Conservation (phyloP, 2,888 invertebrate genomes). For the Nematopogon swammerdamellus region DNA sequence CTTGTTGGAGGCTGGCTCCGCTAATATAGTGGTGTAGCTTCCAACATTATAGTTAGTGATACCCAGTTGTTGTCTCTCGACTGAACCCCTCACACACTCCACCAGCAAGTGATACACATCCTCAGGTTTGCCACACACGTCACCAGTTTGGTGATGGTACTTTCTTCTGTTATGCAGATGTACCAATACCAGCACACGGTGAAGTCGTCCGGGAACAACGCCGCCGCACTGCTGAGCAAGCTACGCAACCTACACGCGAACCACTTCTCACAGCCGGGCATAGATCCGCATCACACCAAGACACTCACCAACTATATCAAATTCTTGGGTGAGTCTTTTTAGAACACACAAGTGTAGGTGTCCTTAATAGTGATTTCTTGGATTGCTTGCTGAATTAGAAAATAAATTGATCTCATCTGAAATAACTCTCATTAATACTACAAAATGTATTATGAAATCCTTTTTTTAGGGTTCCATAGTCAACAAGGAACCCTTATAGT, state of each 20-base stretch:
- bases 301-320: constrained; percentile 47
- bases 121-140: too few relatives aligned
- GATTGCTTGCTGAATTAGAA: not conserved
- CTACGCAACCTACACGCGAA: constrained; percentile 41
- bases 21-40: too few relatives aligned
- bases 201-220: constrained; percentile 27
- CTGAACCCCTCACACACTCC: too few relatives aligned
- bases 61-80: too few relatives aligned
- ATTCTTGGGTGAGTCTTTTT: constrained; percentile 34
- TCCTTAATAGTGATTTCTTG: constrained; percentile 3
- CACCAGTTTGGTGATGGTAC: too few relatives aligned
- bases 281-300: constrained; percentile 33
- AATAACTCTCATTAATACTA: not conserved
- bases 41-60: too few relatives aligned
- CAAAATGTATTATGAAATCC: not conserved
- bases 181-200: constrained; percentile 39
- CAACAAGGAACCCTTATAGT: too few relatives aligned
- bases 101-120: too few relatives aligned
- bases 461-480: too few relatives aligned
- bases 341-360: too few relatives aligned
- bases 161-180: constrained; percentile 23
- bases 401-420: not conserved
- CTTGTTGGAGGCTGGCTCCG: too few relatives aligned
- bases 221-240: constrained; percentile 38
- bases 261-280: constrained; percentile 45